Evolutionary conservation across 1,140 invertebrate species (phyloP).

Genomic region (Dendroctonus ponderosae): DNA sequence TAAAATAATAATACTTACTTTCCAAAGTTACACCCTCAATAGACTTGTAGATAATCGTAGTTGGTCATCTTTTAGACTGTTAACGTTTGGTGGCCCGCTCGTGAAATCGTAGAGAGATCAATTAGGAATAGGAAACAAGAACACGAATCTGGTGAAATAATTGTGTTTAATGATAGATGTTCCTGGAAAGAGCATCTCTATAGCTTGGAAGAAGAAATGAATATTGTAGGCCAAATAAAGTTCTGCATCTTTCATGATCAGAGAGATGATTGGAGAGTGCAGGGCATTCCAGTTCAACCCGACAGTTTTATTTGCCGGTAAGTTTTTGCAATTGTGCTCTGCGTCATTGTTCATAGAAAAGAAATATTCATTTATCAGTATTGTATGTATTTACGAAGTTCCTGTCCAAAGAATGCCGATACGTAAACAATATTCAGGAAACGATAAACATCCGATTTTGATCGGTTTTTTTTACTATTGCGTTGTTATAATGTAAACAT

Average conservation of each 20-base stretch:
- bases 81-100: constrained; percentile 81
- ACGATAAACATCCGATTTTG: no score
- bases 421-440: no score
- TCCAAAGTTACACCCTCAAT: background rate
- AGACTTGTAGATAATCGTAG: background rate
- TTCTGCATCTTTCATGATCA: constrained; percentile 74
- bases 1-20: background rate
- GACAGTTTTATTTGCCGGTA: constrained; percentile 80
- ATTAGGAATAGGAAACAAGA: constrained; percentile 67
- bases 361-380: background rate
- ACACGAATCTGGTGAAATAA: constrained; percentile 71
- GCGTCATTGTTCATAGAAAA: background rate
- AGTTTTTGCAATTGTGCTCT: constrained; percentile 12
- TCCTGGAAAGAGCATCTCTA: constrained; percentile 92
- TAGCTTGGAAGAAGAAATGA: constrained; percentile 73
- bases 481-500: no score
- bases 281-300: constrained; percentile 69
- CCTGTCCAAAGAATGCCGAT: no score
- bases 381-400: no score
- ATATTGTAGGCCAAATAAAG: constrained; percentile 66
- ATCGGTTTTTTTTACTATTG: no score
- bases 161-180: constrained; percentile 66
- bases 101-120: constrained; percentile 69
- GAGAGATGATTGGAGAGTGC: constrained; percentile 71
- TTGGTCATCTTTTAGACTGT: constrained; percentile 55